phyloP scores from a whole-genome alignment of 2,888 invertebrate genomes.

The Parelbella ahira region DNA sequence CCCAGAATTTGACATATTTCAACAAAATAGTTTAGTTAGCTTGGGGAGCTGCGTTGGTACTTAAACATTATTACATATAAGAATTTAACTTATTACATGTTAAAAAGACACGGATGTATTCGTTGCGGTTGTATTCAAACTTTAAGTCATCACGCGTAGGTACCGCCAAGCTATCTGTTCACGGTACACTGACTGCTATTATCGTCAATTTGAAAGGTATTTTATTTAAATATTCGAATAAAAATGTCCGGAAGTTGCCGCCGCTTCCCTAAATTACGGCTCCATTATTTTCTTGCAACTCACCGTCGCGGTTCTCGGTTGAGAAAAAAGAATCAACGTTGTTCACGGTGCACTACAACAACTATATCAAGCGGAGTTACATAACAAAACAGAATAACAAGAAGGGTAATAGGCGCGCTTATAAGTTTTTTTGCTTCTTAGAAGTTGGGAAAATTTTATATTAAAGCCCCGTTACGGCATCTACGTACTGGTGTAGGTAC shows the following conservation, averaged over 20 bases:
- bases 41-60: too few relatives aligned
- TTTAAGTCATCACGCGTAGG: too few relatives aligned
- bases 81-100: too few relatives aligned
- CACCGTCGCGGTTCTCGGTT: slow-evolving; percentile 44
- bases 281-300: slow-evolving; percentile 51
- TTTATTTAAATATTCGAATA: slow-evolving; percentile 51
- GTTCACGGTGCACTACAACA: slow-evolving; percentile 1
- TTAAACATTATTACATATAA: too few relatives aligned
- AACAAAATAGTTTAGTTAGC: too few relatives aligned
- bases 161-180: too few relatives aligned
- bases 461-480: slow-evolving; percentile 12
- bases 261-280: slow-evolving; percentile 51
- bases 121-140: too few relatives aligned
- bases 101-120: too few relatives aligned
- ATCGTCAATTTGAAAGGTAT: slow-evolving; percentile 45
- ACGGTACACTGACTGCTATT: slow-evolving; percentile 52
- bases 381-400: slow-evolving; percentile 8
- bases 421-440: slow-evolving; percentile 12
- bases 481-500: too few relatives aligned
- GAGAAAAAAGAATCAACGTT: slow-evolving; percentile 4
- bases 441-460: slow-evolving; percentile 14
- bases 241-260: slow-evolving; percentile 49
- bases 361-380: slow-evolving; percentile 5
- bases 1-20: too few relatives aligned
- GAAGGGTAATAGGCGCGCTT: slow-evolving; percentile 6